Percentiles rank a stretch among this genome's conserved stretches.
These are phyloP conservation scores for Grallaria varia DNA, from an alignment of 2,113 vertebrate species.

Conservation along the genomic window DNA sequence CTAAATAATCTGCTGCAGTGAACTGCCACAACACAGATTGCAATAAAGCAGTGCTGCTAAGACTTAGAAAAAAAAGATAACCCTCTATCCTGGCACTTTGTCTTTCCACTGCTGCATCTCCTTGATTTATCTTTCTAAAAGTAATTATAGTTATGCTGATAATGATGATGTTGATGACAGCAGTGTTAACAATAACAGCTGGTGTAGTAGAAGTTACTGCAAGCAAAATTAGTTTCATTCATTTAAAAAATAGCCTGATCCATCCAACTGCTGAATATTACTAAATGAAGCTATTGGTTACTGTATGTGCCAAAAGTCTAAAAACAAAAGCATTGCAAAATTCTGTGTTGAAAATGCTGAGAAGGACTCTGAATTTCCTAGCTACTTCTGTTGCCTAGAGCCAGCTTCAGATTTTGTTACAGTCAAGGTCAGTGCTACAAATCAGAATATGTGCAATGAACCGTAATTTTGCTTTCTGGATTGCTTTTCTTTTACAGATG, in stretches of 20 bases:
- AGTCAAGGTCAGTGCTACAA: neutral
- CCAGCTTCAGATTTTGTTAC: neutral
- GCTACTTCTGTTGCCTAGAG: neutral
- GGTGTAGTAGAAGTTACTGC: conserved; percentile 20
- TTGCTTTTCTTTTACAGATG: neutral
- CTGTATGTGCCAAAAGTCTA: neutral
- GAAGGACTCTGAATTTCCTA: neutral
- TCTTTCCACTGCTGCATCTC: neutral
- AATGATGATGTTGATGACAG: neutral
- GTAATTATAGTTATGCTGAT: conserved; percentile 35
- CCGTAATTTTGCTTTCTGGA: neutral
- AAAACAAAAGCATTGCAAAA: neutral
- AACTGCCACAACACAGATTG: neutral
- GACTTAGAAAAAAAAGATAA: neutral
- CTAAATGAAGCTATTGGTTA: neutral
- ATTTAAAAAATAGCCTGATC: conserved; percentile 24
- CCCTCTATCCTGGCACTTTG: neutral
- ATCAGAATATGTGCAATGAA: neutral
- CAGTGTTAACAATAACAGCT: conserved; percentile 43
- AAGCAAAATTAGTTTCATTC: conserved; percentile 49
- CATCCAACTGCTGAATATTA: conserved; percentile 3
- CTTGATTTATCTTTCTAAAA: conserved; percentile 34
- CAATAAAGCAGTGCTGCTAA: neutral
- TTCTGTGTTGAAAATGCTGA: neutral
- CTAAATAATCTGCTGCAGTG: neutral